A percentile compares a stretch with the other conserved stretches of the same genome.
phyloP scores from a whole-genome alignment of 2,113 vertebrate species.

The Scolopax mira region DNA sequence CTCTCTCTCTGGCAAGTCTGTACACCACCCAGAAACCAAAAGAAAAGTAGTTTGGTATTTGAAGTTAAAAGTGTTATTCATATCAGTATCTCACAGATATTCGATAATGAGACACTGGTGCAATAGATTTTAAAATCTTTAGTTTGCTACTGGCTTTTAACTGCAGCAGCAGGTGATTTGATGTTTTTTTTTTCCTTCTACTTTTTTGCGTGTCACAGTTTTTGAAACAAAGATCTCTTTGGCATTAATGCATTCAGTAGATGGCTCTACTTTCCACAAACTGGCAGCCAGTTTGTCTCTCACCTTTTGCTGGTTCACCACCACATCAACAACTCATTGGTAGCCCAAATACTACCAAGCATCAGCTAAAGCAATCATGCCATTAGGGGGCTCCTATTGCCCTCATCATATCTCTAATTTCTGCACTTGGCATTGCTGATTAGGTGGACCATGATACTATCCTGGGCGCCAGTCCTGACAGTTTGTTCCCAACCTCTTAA shows the following conservation, averaged over 20 bases:
- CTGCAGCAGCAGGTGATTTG: not conserved
- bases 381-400: not conserved
- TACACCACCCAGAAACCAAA: not conserved
- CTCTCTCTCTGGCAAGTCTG: not conserved
- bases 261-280: not conserved
- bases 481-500: not conserved
- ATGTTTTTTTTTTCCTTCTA: not conserved
- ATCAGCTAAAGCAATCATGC: not conserved
- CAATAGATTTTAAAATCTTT: not conserved
- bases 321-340: not conserved
- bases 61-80: not conserved
- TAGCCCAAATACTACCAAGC: not conserved
- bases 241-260: not conserved
- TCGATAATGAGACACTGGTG: not conserved
- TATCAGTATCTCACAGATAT: not conserved
- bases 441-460: not conserved
- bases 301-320: not conserved
- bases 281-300: not conserved
- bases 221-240: slow-evolving; percentile 5
- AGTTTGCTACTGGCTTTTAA: not conserved
- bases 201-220: not conserved
- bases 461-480: not conserved
- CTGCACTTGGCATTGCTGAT: not conserved
- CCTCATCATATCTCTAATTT: slow-evolving; percentile 8
- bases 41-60: not conserved